Evolutionary conservation across 2,888 invertebrate species (phyloP).

Genomic region (Copidosoma aretas): DNA sequence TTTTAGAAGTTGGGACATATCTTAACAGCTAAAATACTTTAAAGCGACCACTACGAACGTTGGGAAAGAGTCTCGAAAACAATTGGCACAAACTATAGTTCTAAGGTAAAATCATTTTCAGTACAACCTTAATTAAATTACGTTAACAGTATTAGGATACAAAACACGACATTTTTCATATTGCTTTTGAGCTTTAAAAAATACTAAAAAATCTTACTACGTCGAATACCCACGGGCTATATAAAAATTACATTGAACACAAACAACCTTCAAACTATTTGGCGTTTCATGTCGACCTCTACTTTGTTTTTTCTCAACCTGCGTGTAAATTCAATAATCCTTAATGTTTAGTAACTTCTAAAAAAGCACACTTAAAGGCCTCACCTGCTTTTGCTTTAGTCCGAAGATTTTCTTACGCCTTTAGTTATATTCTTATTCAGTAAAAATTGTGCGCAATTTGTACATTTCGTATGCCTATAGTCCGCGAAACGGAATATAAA

Average conservation of each 20-base stretch:
- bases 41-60: no score
- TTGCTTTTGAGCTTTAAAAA: no score
- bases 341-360: slow-evolving; percentile 18
- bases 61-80: not conserved
- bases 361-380: slow-evolving; percentile 26
- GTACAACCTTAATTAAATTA: slow-evolving; percentile 11
- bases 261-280: slow-evolving; percentile 35
- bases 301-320: slow-evolving; percentile 5
- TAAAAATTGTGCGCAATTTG: slow-evolving; percentile 33
- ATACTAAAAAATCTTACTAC: no score
- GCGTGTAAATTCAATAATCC: slow-evolving; percentile 18
- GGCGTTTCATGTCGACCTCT: slow-evolving; percentile 29
- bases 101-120: slow-evolving; percentile 22
- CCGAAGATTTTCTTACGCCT: no score
- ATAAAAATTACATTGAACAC: slow-evolving; percentile 27
- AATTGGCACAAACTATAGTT: slow-evolving; percentile 36
- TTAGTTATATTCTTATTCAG: not conserved
- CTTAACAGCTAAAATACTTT: no score
- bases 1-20: no score
- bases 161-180: no score
- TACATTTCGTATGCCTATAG: slow-evolving; percentile 26
- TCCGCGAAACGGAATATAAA: slow-evolving; percentile 13
- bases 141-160: no score
- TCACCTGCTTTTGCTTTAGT: slow-evolving; percentile 12
- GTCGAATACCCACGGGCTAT: no score